Percentiles rank a stretch among this genome's conserved stretches.
These are phyloP conservation scores for Balearica regulorum DNA, from an alignment of 2,797 vertebrate species.

Conservation along the genomic window DNA sequence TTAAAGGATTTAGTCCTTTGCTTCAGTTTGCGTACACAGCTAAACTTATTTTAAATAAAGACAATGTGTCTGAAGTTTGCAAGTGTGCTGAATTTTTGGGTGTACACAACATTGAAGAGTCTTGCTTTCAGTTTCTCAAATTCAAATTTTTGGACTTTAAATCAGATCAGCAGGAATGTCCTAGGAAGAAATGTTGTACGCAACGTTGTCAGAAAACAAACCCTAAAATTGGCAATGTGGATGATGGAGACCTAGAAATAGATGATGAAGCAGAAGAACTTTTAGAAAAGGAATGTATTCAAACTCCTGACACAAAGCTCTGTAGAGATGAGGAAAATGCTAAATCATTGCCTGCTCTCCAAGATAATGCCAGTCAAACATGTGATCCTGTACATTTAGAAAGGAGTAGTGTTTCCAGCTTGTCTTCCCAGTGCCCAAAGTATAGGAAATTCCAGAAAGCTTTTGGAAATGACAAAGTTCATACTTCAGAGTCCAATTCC, in stretches of 20 bases:
- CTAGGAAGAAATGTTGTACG: conserved; percentile 78
- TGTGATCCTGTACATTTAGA: conserved; percentile 68
- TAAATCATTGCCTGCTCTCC: conserved; percentile 38
- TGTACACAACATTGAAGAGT: conserved; percentile 88
- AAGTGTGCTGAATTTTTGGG: conserved; percentile 87
- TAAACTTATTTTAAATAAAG: conserved; percentile 91
- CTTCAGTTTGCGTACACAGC: conserved; percentile 97
- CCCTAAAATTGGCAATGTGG: conserved; percentile 7
- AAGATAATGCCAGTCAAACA: conserved; percentile 58
- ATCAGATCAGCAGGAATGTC: conserved; percentile 61
- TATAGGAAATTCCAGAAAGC: conserved; percentile 82
- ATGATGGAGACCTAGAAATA: conserved; percentile 61
- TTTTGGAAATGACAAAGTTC: conserved; percentile 77
- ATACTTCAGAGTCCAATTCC: conserved; percentile 49
- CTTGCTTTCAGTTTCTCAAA: conserved; percentile 93
- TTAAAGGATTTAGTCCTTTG: conserved; percentile 92
- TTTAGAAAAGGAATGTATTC: conserved; percentile 62
- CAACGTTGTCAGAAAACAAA: conserved; percentile 72
- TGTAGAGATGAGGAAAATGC: conserved; percentile 69
- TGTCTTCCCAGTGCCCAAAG: conserved; percentile 79
- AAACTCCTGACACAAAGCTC: conserved; percentile 58
- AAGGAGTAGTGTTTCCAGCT: conserved; percentile 55
- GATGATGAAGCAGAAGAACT: conserved; percentile 75
- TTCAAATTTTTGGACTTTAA: conserved; percentile 84
- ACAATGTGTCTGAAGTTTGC: conserved; percentile 90